Base-by-base conservation (phyloP, 2,113 vertebrate species). In the Apodemus speciosus region DNA sequence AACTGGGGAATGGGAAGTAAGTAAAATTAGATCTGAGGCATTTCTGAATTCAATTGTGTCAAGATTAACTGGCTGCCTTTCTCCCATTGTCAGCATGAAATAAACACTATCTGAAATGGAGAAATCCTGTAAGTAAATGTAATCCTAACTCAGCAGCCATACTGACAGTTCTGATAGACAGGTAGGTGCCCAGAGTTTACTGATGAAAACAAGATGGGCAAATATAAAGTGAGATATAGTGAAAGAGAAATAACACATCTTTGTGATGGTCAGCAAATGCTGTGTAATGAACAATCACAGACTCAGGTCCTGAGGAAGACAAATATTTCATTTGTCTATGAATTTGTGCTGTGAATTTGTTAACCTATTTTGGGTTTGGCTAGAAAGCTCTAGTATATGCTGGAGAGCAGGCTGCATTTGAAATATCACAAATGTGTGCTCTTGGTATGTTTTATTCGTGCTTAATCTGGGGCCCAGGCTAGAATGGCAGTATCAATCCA, bases 1-100 rank as follows among this genome's bases (percentile, higher is more conserved):
- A 95, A 94, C 96, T 87, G 72, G 89, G 75, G 96, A 97, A 95
- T 85, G 93, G 60, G 94, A 95, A 94, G 91, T 93, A 87, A 95
- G 92, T 88, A 94, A 96, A 93, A 97, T 96, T 95, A 76, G 91
- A 96, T 96, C 89, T 94, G 94, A 96, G 84, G 66, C 88, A 95
- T 90, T 96, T 96, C 92, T 94, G 94, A 97, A 97, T 95, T 95
- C 92, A 93, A 89, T 95, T 96, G 88, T 73, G 66, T 97, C 94
- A 96, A 88, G 80, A 94, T 94, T 92, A 96, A 95, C 90, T 64
- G 95, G 80, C 93, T 95, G 40, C 81, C 79, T 95, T 92, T 88
- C 51, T 79, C 62, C 69, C 58, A 38, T 66, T 60, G 94, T 96
- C 94, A 95, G 85, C 92, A 94, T 40, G 85, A 95, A 96, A 92